phyloP scores from a whole-genome alignment of 2,888 invertebrate genomes.

The Eurois occulta region DNA sequence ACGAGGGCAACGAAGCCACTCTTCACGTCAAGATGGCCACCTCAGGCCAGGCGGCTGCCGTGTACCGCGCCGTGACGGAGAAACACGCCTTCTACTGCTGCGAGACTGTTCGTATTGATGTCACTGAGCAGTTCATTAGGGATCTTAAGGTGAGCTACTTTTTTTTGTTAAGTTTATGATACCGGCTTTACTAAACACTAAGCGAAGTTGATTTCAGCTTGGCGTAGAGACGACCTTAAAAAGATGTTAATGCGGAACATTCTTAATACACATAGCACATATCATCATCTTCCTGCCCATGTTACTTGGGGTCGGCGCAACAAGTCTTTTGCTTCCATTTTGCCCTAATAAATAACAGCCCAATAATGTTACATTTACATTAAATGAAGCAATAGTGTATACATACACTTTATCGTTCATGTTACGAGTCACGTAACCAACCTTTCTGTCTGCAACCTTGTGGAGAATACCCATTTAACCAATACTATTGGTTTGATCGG shows the following conservation, averaged over 20 bases:
- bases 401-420: constrained; percentile 26
- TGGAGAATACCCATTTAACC: constrained; percentile 13
- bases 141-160: constrained; percentile 93
- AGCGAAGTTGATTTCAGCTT: neutral
- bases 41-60: constrained; percentile 94
- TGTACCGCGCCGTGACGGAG: constrained; percentile 96
- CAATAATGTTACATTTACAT: constrained; percentile 6
- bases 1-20: constrained; percentile 92
- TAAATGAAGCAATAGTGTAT: constrained; percentile 9
- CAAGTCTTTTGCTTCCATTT: no score
- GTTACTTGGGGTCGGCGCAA: no score
- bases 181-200: neutral
- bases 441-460: constrained; percentile 53
- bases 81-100: constrained; percentile 98
- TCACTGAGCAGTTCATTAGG: constrained; percentile 96
- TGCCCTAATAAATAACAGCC: neutral
- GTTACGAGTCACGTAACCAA: constrained; percentile 52
- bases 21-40: constrained; percentile 95
- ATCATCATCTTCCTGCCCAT: no score
- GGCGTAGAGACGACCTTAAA: neutral
- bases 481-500: neutral
- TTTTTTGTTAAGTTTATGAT: neutral
- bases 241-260: neutral
- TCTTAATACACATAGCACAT: no score
- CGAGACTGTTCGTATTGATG: constrained; percentile 96